Evolutionary conservation across 2,888 invertebrate genomes (phyloP).

Genomic region (Drepanosiphum platanoidis): DNA sequence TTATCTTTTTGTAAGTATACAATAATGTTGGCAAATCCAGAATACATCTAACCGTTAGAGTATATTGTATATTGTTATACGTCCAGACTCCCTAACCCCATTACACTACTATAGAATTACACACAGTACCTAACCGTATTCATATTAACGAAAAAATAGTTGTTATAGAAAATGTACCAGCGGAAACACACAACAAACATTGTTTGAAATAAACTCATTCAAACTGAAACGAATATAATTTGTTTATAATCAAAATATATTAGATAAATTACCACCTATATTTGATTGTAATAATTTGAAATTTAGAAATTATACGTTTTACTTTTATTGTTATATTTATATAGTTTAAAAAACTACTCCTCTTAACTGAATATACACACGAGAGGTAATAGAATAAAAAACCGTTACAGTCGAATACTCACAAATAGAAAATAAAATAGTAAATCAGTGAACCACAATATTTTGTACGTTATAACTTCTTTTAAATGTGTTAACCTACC

Average conservation of each 20-base stretch:
- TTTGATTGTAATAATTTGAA: too few relatives aligned
- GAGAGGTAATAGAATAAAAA: neutral
- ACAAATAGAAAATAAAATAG: neutral
- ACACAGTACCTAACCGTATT: neutral
- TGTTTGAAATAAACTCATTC: neutral
- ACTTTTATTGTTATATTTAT: neutral
- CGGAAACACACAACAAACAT: neutral
- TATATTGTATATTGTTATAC: neutral
- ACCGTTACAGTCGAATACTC: conserved; percentile 3
- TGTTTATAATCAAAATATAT: too few relatives aligned
- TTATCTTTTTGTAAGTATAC: neutral
- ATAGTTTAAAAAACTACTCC: neutral
- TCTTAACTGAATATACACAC: neutral
- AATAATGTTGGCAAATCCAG: neutral
- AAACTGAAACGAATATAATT: neutral
- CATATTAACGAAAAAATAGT: neutral
- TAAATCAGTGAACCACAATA: conserved; percentile 28
- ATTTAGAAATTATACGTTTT: neutral
- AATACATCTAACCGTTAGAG: conserved; percentile 19
- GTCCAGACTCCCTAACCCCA: conserved; percentile 10
- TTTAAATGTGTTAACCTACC: conserved; percentile 21
- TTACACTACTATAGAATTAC: neutral
- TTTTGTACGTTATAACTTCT: neutral
- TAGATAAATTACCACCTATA: too few relatives aligned
- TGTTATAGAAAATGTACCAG: neutral